phyloP scores from a whole-genome alignment of 2,797 vertebrate species.

The Mastacembelus armatus region DNA sequence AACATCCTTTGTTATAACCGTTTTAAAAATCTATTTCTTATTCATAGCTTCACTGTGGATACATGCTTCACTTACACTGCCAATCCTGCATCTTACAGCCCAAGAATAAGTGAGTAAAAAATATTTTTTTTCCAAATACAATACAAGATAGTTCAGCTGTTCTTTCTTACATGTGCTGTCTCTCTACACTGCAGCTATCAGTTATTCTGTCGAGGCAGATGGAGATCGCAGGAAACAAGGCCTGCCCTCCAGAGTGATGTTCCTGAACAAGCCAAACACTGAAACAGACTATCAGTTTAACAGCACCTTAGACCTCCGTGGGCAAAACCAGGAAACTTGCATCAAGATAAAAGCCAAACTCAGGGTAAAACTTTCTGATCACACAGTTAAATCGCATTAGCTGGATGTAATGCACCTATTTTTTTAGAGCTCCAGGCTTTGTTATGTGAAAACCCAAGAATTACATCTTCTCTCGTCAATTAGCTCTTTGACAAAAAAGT shows the following conservation, averaged over 20 bases:
- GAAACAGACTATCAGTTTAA: slow-evolving; percentile 84
- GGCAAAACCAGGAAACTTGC: slow-evolving; percentile 86
- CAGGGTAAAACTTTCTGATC: slow-evolving; percentile 81
- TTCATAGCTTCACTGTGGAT: slow-evolving; percentile 88
- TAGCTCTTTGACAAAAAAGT: too few relatives aligned
- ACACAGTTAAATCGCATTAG: neutral
- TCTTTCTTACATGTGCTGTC: slow-evolving; percentile 3
- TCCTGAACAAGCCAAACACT: slow-evolving; percentile 76
- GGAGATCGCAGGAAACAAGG: slow-evolving; percentile 86
- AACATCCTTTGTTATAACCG: slow-evolving; percentile 8
- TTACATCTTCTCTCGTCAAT: too few relatives aligned
- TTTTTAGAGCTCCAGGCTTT: too few relatives aligned
- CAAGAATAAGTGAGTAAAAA: slow-evolving; percentile 88
- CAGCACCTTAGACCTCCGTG: slow-evolving; percentile 82
- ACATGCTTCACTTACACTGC: slow-evolving; percentile 92
- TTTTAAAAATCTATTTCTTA: slow-evolving; percentile 33
- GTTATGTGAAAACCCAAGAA: too few relatives aligned
- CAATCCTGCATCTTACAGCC: slow-evolving; percentile 86
- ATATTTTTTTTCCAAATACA: neutral
- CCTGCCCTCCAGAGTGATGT: slow-evolving; percentile 86
- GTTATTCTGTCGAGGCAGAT: slow-evolving; percentile 89
- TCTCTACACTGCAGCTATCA: slow-evolving; percentile 79
- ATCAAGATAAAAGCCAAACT: slow-evolving; percentile 84
- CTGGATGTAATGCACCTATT: neutral
- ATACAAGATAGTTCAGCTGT: neutral